A percentile compares a stretch with the other conserved stretches of the same genome.
Conservation (phyloP, 2,888 invertebrate species). For the Ophraella communa region DNA sequence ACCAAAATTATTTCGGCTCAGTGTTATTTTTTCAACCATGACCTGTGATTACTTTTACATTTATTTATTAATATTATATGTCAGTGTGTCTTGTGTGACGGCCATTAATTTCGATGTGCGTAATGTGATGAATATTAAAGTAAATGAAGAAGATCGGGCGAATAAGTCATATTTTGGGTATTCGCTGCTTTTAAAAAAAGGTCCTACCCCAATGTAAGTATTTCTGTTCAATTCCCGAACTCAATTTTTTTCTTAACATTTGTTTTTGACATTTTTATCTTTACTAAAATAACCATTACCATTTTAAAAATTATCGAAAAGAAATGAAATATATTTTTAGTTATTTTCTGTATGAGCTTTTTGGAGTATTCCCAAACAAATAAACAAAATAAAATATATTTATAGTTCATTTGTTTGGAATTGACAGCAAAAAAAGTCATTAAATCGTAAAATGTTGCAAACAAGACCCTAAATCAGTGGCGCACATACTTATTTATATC, state of each 20-base stretch:
- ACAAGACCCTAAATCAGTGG: no score
- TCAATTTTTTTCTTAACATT: not conserved
- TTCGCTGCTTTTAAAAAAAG: constrained; percentile 23
- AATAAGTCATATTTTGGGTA: constrained; percentile 30
- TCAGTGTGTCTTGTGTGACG: not conserved
- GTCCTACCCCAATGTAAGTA: constrained; percentile 23
- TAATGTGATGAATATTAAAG: constrained; percentile 18
- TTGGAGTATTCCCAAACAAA: no score
- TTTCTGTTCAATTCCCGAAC: no score
- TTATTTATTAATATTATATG: not conserved
- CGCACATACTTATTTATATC: no score
- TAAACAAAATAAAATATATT: no score
- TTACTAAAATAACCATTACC: not conserved
- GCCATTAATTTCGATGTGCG: constrained; percentile 19
- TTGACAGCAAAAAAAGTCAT: no score
- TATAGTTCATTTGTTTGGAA: no score
- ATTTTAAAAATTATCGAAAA: no score
- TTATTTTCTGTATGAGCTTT: no score
- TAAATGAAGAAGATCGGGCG: not conserved
- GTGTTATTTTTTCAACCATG: not conserved
- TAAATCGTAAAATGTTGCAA: no score
- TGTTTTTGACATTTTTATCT: not conserved
- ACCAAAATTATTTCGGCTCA: not conserved
- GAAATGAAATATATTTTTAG: no score
- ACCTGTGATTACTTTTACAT: not conserved